Percentiles rank a stretch among this genome's conserved stretches.
Conservation (phyloP, 1,140 invertebrate genomes). For the Drosophila rufa region DNA sequence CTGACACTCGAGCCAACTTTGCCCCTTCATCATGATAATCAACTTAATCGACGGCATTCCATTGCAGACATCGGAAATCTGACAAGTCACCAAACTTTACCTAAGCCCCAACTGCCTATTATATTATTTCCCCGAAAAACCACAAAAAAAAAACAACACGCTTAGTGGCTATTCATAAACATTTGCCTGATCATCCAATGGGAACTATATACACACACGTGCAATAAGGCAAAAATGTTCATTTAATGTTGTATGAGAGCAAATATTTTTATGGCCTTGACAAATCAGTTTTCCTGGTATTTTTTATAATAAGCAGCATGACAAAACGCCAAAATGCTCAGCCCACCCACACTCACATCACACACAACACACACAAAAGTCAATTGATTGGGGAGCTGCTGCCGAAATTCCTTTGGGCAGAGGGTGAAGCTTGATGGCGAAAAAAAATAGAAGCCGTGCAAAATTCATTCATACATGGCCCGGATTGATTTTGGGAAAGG, state of each 20-base stretch:
- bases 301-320: constrained; percentile 72
- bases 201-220: constrained; percentile 37
- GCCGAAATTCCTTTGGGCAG: constrained; percentile 55
- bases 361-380: constrained; percentile 19
- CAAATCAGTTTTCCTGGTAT: constrained; percentile 76
- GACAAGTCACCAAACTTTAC: constrained; percentile 66
- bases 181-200: constrained; percentile 38
- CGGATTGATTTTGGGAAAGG: constrained; percentile 70
- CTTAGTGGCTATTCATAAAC: constrained; percentile 26
- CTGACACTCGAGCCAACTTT: constrained; percentile 49
- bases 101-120: constrained; percentile 16
- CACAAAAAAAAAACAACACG: neutral
- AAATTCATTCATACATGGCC: constrained; percentile 70
- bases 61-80: constrained; percentile 38
- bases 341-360: constrained; percentile 8
- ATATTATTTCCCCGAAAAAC: constrained; percentile 15
- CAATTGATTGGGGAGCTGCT: constrained; percentile 60
- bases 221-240: constrained; percentile 52
- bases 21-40: constrained; percentile 62
- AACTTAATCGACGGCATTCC: constrained; percentile 69
- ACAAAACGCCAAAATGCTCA: constrained; percentile 59
- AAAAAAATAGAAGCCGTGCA: constrained; percentile 76
- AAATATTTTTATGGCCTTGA: constrained; percentile 76
- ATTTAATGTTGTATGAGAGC: constrained; percentile 67
- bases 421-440: constrained; percentile 11